A percentile compares a stretch with the other conserved stretches of the same genome.
Conservation (phyloP, 2,113 vertebrate genomes). For the Zapornia atra region DNA sequence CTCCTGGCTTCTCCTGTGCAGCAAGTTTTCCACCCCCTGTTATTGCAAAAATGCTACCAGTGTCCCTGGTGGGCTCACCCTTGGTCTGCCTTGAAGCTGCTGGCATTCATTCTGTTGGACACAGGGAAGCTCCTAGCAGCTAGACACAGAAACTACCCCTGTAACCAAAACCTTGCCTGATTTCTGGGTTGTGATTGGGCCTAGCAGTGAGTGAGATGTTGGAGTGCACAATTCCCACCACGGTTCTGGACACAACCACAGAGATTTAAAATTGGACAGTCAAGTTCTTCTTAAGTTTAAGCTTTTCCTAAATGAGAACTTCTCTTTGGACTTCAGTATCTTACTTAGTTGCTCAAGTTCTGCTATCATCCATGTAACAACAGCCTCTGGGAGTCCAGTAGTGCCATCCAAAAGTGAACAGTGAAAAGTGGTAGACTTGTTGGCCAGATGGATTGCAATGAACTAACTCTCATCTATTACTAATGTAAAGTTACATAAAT, state of each 20-base stretch:
- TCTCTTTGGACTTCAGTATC: neutral
- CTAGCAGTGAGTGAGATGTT: neutral
- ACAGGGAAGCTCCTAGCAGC: neutral
- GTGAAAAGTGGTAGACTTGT: neutral
- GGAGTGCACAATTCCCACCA: neutral
- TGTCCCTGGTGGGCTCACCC: rapidly evolving
- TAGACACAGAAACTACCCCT: neutral
- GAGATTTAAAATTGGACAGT: neutral
- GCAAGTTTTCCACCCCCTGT: rapidly evolving
- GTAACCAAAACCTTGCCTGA: neutral
- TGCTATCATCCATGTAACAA: neutral
- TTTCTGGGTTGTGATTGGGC: neutral
- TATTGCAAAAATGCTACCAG: neutral
- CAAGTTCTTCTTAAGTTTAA: neutral
- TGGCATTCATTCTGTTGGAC: neutral
- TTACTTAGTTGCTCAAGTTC: neutral
- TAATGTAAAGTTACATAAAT: neutral
- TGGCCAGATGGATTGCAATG: neutral
- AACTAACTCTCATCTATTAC: neutral
- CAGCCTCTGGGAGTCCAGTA: neutral
- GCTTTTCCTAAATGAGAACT: neutral
- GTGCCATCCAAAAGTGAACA: neutral
- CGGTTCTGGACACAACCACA: neutral
- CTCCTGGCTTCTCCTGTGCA: neutral
- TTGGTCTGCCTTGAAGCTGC: rapidly evolving